Evolutionary conservation across 2,888 invertebrate genomes (phyloP), one percentile per base, ranked within the genome.

Genomic region (Apotomis turbidana): DNA sequence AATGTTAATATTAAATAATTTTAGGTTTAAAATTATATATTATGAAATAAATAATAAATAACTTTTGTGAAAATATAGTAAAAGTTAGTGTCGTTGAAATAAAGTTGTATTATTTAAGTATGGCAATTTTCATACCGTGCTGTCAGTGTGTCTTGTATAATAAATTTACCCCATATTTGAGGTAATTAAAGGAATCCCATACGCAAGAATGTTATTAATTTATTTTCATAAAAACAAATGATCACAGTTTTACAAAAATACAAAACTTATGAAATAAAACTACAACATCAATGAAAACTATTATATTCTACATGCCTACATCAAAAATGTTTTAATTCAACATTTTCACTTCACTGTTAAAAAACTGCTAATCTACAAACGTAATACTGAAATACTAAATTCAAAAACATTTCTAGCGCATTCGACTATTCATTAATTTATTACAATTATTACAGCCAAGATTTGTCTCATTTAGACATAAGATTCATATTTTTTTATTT

Each of bases 171-270:
- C 10, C 3, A 3, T 5, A 12, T 44, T 12, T 12, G 4, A 58
- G 67, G 49, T 51, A 51, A 58, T 55, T 8, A 62, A n/a, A 27
- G 10, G 38, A 8, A n/a, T 10, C 41, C 0, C 6, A 41, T 41
- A 6, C 41, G 41, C 46, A 36, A 9, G n/a, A 46, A 13, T 41
- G 51, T 62, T 57, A 67, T 71, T 38, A 63, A 52, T 73, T 73
- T 57, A 62, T 64, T 73, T 38, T 54, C 55, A 71, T 67, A 60
- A 64, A 64, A 70, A 70, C 55, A 64, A 70, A 60, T 55, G 60
- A 73, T 73, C 73, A 73, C 73, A 73, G 60, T 49, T 70, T 64
- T 73, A 73, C 73, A 73, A 73, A 73, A 70, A 64, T 73, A 73
- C 70, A 64, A 73, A 72, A 63, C 58, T 68, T 72, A 72, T 57